phyloP scores from a whole-genome alignment of 2,888 invertebrate genomes.

The Nymphalis c-album region DNA sequence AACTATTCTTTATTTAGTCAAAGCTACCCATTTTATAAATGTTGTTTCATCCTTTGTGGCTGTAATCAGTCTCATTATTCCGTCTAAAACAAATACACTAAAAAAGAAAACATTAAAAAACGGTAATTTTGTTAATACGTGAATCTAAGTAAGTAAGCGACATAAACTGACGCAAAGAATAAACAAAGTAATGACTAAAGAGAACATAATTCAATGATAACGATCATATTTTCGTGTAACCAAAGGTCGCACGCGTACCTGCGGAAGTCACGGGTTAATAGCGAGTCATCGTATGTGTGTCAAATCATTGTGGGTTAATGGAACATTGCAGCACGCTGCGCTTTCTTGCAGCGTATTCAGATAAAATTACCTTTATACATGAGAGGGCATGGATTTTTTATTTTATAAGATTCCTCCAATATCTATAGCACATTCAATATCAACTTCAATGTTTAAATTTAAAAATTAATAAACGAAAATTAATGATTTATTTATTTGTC shows the following conservation, averaged over 20 bases:
- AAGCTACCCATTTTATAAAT: too few species aligned
- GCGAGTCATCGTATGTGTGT: slow-evolving; percentile 57
- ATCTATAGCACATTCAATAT: neutral
- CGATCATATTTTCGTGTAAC: slow-evolving; percentile 12
- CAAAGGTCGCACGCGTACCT: slow-evolving; percentile 31
- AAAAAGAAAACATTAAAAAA: too few species aligned
- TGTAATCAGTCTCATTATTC: too few species aligned
- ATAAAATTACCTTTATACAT: slow-evolving; percentile 33
- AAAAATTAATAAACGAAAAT: neutral
- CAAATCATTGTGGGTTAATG: slow-evolving; percentile 66
- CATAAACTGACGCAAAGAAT: neutral
- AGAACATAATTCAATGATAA: slow-evolving; percentile 6
- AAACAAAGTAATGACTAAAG: neutral
- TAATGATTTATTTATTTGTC: neutral
- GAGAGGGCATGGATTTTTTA: slow-evolving; percentile 27
- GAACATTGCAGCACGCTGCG: slow-evolving; percentile 60
- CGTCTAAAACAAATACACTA: too few species aligned
- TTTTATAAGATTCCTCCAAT: slow-evolving; percentile 14
- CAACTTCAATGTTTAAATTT: neutral
- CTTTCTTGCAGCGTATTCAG: slow-evolving; percentile 64
- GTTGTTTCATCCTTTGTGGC: too few species aligned
- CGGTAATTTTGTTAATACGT: neutral
- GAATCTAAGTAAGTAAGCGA: neutral
- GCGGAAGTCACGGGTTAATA: slow-evolving; percentile 38
- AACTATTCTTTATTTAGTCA: too few species aligned